Evolutionary conservation across 2,797 vertebrate genomes (phyloP).

Genomic region (Epinephelus malabaricus): DNA sequence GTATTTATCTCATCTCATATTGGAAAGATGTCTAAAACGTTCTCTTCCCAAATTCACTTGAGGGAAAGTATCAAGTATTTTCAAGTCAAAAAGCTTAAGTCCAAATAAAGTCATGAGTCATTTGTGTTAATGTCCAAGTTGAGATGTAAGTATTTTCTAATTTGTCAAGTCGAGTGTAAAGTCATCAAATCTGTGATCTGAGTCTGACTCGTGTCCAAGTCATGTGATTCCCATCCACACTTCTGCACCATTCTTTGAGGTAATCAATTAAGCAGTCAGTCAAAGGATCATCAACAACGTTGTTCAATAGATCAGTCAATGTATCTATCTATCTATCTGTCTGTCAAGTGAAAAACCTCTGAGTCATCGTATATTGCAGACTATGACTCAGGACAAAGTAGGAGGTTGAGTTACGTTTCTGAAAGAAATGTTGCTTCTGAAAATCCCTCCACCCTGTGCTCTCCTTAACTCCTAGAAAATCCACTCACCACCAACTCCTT

Average conservation of each 20-base stretch:
- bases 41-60: too few relatives aligned
- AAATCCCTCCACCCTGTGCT: constrained; percentile 49
- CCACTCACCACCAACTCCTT: constrained; percentile 65
- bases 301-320: not conserved
- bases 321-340: constrained; percentile 24
- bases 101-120: too few relatives aligned
- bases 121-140: too few relatives aligned
- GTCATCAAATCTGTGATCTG: too few relatives aligned
- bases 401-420: constrained; percentile 51
- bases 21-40: too few relatives aligned
- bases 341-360: constrained; percentile 26
- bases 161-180: too few relatives aligned
- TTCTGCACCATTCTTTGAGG: not conserved
- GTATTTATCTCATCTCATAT: too few relatives aligned
- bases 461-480: constrained; percentile 45
- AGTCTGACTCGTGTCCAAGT: too few relatives aligned
- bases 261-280: not conserved
- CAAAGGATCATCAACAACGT: not conserved
- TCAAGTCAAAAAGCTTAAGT: too few relatives aligned
- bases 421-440: constrained; percentile 45
- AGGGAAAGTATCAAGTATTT: too few relatives aligned
- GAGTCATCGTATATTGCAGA: constrained; percentile 48
- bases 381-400: constrained; percentile 62
- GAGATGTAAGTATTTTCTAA: too few relatives aligned
- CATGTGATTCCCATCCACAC: too few relatives aligned